Base-by-base conservation (phyloP, 2,888 invertebrate genomes). In the Neoaliturus tenellus region DNA sequence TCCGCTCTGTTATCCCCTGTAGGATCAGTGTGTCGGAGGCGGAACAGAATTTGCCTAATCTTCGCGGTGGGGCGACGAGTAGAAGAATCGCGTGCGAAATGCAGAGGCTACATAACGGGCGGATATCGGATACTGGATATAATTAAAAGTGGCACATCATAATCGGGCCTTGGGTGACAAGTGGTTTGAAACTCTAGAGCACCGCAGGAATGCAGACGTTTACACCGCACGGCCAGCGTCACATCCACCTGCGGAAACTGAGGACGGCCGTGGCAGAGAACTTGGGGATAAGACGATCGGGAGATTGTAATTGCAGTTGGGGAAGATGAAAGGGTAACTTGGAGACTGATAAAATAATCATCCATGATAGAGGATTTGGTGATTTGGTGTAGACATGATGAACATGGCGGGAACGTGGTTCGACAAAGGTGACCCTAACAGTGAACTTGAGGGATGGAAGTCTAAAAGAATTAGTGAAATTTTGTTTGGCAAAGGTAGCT, bases 91-190 rank as follows among this genome's bases (percentile, higher is more conserved):
- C 33, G 71, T 41, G 71, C 71, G 35, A 55, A 51, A 12, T 33
- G 81, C 81, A 62, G 51, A 17, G 80, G 39, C 81, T 35, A 75
- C 14, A 44, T 75, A 67, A 58, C 81, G 67, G 81, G 51, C 28
- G 14, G 81, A 23, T 35, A 81, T 62, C 41, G 62, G 81, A 81
- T 81, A 81, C 25, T 81, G 55, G 81, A 28, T 81, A 67, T 81
- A 81, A 81, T 81, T 81, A 81, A 80, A 81, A 81, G 81, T 81
- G 62, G 81, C 81, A 80, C 81, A 81, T 81, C 81, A 81, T 81
- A 81, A 81, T 81, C 81, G 35, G 39, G 25, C 62, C 62, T 39
- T 17, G 39, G 28, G 62, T 62, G 81, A 62, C 81, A 81, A 81
- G 81, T 81, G 81, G 81, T 62, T 35, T 71, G 81, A 62, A 81